phyloP scores from a whole-genome alignment of 1,140 invertebrate species.

The Sesamia nonagrioides region DNA sequence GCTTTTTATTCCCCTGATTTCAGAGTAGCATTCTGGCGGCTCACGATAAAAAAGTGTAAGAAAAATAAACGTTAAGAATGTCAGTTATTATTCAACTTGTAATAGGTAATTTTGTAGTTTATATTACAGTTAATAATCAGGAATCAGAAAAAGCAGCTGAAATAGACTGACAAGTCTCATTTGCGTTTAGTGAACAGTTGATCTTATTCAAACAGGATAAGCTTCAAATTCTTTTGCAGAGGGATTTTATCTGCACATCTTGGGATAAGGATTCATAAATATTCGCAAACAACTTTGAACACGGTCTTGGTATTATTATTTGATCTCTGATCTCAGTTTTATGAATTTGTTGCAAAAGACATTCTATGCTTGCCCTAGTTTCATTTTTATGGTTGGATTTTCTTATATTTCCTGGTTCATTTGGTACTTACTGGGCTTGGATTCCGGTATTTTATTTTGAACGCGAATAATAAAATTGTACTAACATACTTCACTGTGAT shows the following conservation, averaged over 20 bases:
- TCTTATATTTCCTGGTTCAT: neutral
- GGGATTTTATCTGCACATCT: neutral
- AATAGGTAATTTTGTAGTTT: conserved; percentile 30
- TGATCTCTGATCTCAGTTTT: conserved; percentile 9
- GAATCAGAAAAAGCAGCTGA: conserved; percentile 4
- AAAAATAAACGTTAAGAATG: conserved; percentile 62
- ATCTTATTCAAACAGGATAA: neutral
- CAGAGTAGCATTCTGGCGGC: conserved; percentile 93
- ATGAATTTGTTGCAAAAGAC: neutral
- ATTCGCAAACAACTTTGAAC: conserved; percentile 2
- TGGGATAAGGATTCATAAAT: neutral
- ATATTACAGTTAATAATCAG: conserved; percentile 25
- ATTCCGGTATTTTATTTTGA: neutral
- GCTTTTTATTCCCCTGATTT: conserved; percentile 96
- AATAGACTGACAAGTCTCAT: neutral
- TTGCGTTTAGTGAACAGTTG: neutral
- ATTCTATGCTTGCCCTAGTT: neutral
- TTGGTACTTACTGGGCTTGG: neutral
- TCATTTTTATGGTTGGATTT: neutral
- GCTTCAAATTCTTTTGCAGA: conserved; percentile 7
- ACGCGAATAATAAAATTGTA: neutral
- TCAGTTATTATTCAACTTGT: neutral
- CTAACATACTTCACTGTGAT: conserved; percentile 4
- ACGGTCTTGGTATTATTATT: conserved; percentile 9
- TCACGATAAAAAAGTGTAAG: conserved; percentile 89